Conservation (phyloP, 2,888 invertebrate genomes). For the Ormyrus pomaceus region DNA sequence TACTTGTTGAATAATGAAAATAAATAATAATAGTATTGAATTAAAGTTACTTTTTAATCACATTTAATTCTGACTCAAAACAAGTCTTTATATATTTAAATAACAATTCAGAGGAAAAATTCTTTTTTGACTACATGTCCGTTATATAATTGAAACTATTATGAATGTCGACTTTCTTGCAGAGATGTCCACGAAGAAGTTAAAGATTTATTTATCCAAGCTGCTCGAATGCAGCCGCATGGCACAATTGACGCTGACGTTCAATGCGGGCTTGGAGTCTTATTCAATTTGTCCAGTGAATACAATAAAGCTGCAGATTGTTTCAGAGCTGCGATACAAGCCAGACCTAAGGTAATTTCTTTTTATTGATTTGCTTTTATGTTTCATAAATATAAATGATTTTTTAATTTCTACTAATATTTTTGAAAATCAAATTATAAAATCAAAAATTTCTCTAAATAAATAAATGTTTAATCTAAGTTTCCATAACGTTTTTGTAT, state of each 20-base stretch:
- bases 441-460: too few species aligned
- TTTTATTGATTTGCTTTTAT: neutral
- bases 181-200: conserved; percentile 81
- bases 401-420: too few species aligned
- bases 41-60: too few species aligned
- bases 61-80: too few species aligned
- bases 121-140: neutral
- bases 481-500: too few species aligned
- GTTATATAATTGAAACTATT: conserved; percentile 4
- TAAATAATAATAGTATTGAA: too few species aligned
- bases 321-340: conserved; percentile 92
- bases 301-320: conserved; percentile 98
- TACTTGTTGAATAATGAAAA: neutral
- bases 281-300: conserved; percentile 96
- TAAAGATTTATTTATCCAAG: conserved; percentile 85
- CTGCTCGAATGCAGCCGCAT: conserved; percentile 85
- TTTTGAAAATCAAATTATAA: too few species aligned
- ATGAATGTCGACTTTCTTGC: conserved; percentile 36
- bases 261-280: conserved; percentile 94
- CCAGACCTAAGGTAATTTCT: conserved; percentile 82
- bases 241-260: conserved; percentile 90
- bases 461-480: too few species aligned
- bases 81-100: neutral
- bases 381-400: too few species aligned
- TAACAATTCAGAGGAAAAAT: neutral